phyloP scores from a whole-genome alignment of 2,113 vertebrate genomes.

The Upupa epops region DNA sequence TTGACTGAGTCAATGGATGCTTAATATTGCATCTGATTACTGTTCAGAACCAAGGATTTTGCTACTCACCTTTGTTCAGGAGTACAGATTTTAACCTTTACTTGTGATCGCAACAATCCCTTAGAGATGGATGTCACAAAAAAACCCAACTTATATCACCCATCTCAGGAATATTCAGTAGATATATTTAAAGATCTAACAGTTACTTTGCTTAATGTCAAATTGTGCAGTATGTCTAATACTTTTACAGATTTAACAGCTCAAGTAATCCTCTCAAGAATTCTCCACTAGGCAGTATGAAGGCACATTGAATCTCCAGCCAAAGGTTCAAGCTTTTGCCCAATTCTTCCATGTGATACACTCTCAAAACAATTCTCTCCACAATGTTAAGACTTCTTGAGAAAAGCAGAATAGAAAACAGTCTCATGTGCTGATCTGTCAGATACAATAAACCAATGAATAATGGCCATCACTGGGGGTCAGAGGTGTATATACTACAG shows the following conservation, averaged over 20 bases:
- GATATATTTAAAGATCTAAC: neutral
- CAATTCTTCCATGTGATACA: neutral
- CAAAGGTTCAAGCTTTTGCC: neutral
- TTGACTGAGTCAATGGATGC: neutral
- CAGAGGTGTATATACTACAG: slow-evolving; percentile 20
- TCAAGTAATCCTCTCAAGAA: neutral
- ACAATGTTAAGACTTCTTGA: neutral
- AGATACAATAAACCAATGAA: slow-evolving; percentile 49
- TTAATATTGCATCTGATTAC: neutral
- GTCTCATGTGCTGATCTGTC: slow-evolving; percentile 9
- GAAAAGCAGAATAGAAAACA: slow-evolving; percentile 5
- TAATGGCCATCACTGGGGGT: neutral
- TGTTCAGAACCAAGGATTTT: neutral
- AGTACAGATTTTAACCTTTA: neutral
- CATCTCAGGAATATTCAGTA: neutral
- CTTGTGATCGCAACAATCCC: neutral
- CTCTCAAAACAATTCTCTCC: neutral
- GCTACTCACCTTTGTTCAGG: neutral
- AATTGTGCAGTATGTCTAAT: neutral
- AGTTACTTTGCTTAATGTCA: neutral
- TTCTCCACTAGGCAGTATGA: neutral
- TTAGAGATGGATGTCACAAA: neutral
- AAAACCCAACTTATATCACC: neutral
- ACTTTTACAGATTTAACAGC: neutral
- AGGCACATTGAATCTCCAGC: rapidly evolving